These are phyloP conservation scores for Pagetopsis macropterus DNA, from an alignment of 2,797 vertebrate genomes.

Conservation along the genomic window DNA sequence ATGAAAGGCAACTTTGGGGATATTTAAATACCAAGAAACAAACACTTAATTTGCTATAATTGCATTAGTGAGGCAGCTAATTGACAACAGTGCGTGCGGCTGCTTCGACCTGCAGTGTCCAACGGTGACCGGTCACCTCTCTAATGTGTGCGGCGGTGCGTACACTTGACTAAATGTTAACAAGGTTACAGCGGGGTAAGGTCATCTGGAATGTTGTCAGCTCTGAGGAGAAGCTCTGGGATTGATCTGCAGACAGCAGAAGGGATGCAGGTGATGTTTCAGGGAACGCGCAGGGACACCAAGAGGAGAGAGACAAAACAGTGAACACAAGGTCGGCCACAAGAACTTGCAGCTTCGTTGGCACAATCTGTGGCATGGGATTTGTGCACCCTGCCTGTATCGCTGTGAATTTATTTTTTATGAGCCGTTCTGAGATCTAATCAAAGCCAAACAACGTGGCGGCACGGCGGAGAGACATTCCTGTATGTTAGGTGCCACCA, in stretches of 20 bases:
- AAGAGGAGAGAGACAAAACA: constrained; percentile 34
- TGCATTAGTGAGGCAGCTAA: constrained; percentile 74
- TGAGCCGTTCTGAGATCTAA: constrained; percentile 69
- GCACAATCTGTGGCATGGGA: constrained; percentile 9
- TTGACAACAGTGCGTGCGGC: constrained; percentile 78
- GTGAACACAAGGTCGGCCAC: constrained; percentile 47
- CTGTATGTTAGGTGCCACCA: constrained; percentile 50
- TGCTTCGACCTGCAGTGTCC: constrained; percentile 68
- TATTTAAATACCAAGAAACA: constrained; percentile 86
- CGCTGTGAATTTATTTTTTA: constrained; percentile 59
- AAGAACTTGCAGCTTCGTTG: constrained; percentile 23
- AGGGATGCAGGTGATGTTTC: constrained; percentile 28
- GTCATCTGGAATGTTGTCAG: constrained; percentile 59
- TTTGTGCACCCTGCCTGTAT: constrained; percentile 36
- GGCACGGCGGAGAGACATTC: constrained; percentile 58
- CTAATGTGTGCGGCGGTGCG: constrained; percentile 60
- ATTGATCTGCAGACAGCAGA: constrained; percentile 24
- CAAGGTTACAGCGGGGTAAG: constrained; percentile 56
- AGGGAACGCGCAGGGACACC: constrained; percentile 32
- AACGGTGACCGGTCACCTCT: constrained; percentile 65
- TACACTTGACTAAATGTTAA: constrained; percentile 74
- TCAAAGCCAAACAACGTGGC: constrained; percentile 73
- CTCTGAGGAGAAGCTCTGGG: constrained; percentile 39
- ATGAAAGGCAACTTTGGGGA: constrained; percentile 85
- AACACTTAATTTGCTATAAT: constrained; percentile 84